phyloP scores from a whole-genome alignment of 2,113 vertebrate species.

The Protobothrops flavoviridis region DNA sequence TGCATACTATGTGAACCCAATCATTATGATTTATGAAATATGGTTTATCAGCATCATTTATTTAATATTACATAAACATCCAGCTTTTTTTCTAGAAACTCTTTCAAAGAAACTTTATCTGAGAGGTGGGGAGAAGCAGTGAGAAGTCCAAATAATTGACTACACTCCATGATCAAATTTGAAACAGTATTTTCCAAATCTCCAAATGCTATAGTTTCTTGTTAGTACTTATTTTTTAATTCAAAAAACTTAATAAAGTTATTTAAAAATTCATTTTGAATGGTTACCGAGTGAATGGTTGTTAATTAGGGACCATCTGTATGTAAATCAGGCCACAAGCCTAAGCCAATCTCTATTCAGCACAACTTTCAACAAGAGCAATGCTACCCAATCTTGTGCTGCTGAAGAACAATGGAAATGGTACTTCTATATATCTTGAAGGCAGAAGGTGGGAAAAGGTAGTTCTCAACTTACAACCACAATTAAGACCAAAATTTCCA shows the following conservation, averaged over 20 bases:
- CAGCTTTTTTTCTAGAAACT: background rate
- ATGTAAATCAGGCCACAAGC: background rate
- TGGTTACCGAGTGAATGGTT: background rate
- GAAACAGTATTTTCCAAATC: background rate
- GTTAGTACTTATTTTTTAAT: background rate
- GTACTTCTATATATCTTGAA: too few relatives aligned
- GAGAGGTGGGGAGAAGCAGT: background rate
- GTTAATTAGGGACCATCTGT: background rate
- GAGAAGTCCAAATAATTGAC: background rate
- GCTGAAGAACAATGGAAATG: too few relatives aligned
- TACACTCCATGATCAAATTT: background rate
- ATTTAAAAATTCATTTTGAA: background rate
- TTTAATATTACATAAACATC: background rate
- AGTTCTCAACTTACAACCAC: too few relatives aligned
- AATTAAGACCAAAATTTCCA: too few relatives aligned
- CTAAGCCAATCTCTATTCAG: background rate
- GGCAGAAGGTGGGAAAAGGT: too few relatives aligned
- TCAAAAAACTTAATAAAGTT: background rate
- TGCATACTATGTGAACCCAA: background rate
- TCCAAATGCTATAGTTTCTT: background rate
- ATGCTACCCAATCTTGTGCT: too few relatives aligned
- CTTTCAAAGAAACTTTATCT: background rate
- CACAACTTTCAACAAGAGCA: background rate
- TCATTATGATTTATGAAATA: background rate
- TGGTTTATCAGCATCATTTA: background rate